A percentile compares a stretch with the other conserved stretches of the same genome.
Evolutionary conservation across 2,888 invertebrate genomes (phyloP).

Genomic region (Apotomis capreana): DNA sequence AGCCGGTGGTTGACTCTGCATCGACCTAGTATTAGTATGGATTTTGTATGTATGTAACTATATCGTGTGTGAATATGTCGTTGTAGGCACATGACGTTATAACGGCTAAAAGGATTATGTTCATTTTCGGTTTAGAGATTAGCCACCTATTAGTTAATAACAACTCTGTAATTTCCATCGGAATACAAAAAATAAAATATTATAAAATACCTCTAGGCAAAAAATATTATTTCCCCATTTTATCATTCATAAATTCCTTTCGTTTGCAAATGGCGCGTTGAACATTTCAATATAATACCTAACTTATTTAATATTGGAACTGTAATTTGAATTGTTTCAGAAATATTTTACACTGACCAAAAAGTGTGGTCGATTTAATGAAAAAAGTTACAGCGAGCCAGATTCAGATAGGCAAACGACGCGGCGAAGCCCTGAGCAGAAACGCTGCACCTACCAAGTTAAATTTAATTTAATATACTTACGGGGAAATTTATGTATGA

Average conservation of each 20-base stretch:
- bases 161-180: background rate
- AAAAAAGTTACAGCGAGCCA: slow-evolving; percentile 38
- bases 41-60: too few relatives aligned
- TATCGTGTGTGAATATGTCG: too few relatives aligned
- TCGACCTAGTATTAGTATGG: too few relatives aligned
- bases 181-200: background rate
- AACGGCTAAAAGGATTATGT: too few relatives aligned
- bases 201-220: background rate
- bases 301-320: slow-evolving; percentile 36
- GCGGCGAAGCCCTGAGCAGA: background rate
- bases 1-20: too few relatives aligned
- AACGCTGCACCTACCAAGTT: background rate
- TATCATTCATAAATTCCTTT: background rate
- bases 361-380: slow-evolving; percentile 40
- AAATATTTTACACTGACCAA: slow-evolving; percentile 39
- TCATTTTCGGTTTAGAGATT: too few relatives aligned
- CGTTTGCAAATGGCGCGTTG: background rate
- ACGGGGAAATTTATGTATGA: too few relatives aligned
- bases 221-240: background rate
- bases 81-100: too few relatives aligned
- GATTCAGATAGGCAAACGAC: slow-evolving; percentile 29
- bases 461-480: too few relatives aligned
- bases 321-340: slow-evolving; percentile 40
- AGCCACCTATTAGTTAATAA: too few relatives aligned
- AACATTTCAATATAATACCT: slow-evolving; percentile 17